Conservation (phyloP, 1,140 invertebrate species). For the Gryon sp. region DNA sequence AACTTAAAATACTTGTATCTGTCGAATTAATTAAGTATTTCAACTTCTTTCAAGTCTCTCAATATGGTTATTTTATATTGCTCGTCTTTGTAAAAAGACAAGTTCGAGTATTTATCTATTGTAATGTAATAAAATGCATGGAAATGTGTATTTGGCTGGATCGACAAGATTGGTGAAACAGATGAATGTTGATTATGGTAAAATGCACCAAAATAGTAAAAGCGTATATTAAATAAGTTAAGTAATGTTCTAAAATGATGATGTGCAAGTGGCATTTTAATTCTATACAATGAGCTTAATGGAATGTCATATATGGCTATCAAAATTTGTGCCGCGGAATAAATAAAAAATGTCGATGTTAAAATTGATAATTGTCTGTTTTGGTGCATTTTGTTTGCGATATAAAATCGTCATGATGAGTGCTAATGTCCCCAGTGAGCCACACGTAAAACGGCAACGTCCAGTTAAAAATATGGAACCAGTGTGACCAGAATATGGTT, state of each 20-base stretch:
- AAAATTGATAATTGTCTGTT: too few relatives aligned
- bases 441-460: slow-evolving; percentile 74
- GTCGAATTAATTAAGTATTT: too few relatives aligned
- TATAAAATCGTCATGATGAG: neutral
- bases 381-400: slow-evolving; percentile 31
- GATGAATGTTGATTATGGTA: neutral
- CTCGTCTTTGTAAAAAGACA: too few relatives aligned
- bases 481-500: slow-evolving; percentile 81
- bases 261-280: too few relatives aligned
- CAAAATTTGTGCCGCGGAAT: slow-evolving; percentile 1
- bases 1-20: too few relatives aligned
- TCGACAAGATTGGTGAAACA: slow-evolving; percentile 15
- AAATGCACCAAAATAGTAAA: slow-evolving; percentile 26
- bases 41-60: too few relatives aligned
- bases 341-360: too few relatives aligned
- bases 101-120: too few relatives aligned
- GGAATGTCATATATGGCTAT: too few relatives aligned
- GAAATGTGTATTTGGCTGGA: slow-evolving; percentile 8
- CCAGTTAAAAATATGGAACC: slow-evolving; percentile 80
- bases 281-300: too few relatives aligned
- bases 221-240: neutral
- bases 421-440: slow-evolving; percentile 74
- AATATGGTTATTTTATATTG: too few relatives aligned
- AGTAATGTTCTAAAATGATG: neutral
- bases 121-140: slow-evolving; percentile 5